A percentile compares a stretch with the other conserved stretches of the same genome.
phyloP scores from a whole-genome alignment of 2,888 invertebrate genomes.

The Trichogramma evanescens region DNA sequence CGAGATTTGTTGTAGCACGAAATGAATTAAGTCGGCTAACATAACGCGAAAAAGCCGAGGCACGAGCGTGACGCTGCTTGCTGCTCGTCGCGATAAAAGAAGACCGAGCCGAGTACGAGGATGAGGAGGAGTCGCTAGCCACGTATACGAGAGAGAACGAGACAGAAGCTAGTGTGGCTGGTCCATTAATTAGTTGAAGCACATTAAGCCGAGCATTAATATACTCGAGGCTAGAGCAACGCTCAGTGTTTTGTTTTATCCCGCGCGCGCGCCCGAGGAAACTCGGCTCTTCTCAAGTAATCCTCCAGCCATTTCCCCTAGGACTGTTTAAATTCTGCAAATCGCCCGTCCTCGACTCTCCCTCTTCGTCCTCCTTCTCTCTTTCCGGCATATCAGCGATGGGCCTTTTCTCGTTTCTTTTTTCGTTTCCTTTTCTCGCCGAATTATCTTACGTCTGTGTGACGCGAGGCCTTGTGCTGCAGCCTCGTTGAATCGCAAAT shows the following conservation, averaged over 20 bases:
- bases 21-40: constrained; percentile 11
- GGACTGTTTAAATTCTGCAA: constrained; percentile 46
- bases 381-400: neutral
- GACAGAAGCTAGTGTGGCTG: constrained; percentile 28
- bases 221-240: constrained; percentile 34
- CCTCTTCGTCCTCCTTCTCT: neutral
- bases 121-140: neutral
- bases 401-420: neutral
- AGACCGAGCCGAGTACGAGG: constrained; percentile 20
- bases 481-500: no score
- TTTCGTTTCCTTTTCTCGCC: neutral
- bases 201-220: constrained; percentile 48
- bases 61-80: constrained; percentile 14
- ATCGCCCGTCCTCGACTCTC: constrained; percentile 31
- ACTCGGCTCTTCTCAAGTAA: constrained; percentile 26
- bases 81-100: constrained; percentile 15
- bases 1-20: constrained; percentile 17
- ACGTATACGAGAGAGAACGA: neutral
- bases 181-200: constrained; percentile 47
- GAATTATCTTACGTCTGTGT: no score
- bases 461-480: no score
- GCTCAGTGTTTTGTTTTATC: constrained; percentile 47
- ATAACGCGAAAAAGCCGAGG: constrained; percentile 8
- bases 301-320: constrained; percentile 24
- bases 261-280: constrained; percentile 40